Conservation (phyloP, 2,113 vertebrate genomes). For the Ictidomys tridecemlineatus region DNA sequence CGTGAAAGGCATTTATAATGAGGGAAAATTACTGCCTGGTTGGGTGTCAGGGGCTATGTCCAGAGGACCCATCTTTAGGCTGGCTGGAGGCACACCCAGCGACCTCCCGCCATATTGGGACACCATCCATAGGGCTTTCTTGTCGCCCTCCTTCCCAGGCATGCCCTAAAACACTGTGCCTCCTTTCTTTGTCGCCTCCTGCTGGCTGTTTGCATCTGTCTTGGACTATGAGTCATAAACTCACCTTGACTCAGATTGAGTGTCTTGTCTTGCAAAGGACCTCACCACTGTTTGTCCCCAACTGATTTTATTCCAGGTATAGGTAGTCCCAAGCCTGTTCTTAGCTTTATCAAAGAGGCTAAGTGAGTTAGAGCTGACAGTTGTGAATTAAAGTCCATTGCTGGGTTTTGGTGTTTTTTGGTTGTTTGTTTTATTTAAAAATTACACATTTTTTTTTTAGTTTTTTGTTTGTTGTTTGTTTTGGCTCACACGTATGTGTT, state of each 20-base stretch:
- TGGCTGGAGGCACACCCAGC: rapidly evolving
- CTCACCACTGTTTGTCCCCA: not conserved
- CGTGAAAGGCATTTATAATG: constrained; percentile 28
- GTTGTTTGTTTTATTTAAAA: not conserved
- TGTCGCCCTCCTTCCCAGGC: not conserved
- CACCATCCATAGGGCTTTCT: not conserved
- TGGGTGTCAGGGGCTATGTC: not conserved
- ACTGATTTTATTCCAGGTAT: not conserved
- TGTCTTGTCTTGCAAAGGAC: not conserved
- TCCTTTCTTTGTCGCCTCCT: not conserved
- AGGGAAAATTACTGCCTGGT: not conserved
- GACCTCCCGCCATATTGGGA: not conserved
- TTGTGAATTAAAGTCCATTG: not conserved
- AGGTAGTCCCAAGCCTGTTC: not conserved
- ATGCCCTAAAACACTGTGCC: rapidly evolving
- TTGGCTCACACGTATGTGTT: not conserved
- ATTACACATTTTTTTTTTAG: not conserved
- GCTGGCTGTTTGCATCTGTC: not conserved
- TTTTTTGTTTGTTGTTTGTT: not conserved
- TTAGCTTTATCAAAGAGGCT: not conserved
- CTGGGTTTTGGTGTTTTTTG: not conserved
- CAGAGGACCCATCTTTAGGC: not conserved
- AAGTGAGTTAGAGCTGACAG: not conserved
- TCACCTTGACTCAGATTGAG: not conserved
- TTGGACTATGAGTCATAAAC: not conserved